phyloP scores from a whole-genome alignment of 2,113 vertebrate species.

The Chaenocephalus aceratus region DNA sequence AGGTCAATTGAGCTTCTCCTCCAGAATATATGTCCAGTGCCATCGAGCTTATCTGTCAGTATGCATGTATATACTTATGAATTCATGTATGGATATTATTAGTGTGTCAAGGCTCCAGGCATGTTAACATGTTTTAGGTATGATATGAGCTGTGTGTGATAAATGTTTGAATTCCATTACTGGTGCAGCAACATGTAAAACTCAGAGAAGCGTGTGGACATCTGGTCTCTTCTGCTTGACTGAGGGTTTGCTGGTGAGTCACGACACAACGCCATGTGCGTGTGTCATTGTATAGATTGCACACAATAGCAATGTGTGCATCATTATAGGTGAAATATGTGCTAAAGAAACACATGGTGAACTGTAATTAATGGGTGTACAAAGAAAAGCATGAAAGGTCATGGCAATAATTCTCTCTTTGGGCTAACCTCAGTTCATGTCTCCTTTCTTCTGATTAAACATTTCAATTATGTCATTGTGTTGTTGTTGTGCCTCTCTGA shows the following conservation, averaged over 20 bases:
- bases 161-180: constrained; percentile 60
- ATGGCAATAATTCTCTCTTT: constrained; percentile 54
- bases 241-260: constrained; percentile 47
- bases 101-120: constrained; percentile 42
- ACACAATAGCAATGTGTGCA: constrained; percentile 37
- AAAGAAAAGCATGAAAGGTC: constrained; percentile 40
- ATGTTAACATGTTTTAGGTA: constrained; percentile 39
- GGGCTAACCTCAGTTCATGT: constrained; percentile 42
- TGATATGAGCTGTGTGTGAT: constrained; percentile 50
- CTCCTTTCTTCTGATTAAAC: constrained; percentile 9
- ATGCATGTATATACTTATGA: constrained; percentile 32
- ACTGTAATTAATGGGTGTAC: constrained; percentile 25
- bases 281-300: constrained; percentile 36
- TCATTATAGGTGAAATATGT: constrained; percentile 28
- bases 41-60: constrained; percentile 41
- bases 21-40: constrained; percentile 51
- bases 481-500: constrained; percentile 24
- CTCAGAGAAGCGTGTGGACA: constrained; percentile 39
- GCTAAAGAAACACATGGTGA: constrained; percentile 18
- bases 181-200: constrained; percentile 44
- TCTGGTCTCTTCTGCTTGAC: constrained; percentile 47
- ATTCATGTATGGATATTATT: constrained; percentile 58
- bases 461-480: constrained; percentile 22
- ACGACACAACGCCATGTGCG: constrained; percentile 36
- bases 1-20: constrained; percentile 53